phyloP scores from a whole-genome alignment of 2,797 vertebrate species.

The Rhadinocentrus ornatus region DNA sequence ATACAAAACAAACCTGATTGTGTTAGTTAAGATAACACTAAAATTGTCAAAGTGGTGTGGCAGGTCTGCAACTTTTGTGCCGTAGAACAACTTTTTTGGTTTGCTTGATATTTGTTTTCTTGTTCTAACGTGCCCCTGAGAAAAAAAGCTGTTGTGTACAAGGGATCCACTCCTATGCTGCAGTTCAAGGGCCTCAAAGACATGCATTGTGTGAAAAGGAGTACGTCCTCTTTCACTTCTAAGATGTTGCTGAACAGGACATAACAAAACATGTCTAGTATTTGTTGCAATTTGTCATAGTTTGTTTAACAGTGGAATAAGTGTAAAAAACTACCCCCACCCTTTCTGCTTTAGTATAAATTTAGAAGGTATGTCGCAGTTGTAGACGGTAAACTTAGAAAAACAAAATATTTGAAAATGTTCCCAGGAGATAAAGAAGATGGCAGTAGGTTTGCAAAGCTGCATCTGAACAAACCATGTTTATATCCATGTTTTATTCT shows the following conservation, averaged over 20 bases:
- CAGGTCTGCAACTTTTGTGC: constrained; percentile 15
- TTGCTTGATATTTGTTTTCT: constrained; percentile 3
- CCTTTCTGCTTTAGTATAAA: too few relatives aligned
- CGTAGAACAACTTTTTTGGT: neutral
- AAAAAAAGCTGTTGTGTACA: neutral
- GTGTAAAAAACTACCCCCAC: neutral
- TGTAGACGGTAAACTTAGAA: neutral
- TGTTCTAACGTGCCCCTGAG: constrained; percentile 29
- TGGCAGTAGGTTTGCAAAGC: too few relatives aligned
- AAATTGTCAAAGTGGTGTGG: constrained; percentile 24
- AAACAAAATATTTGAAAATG: too few relatives aligned
- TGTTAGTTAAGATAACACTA: constrained; percentile 7
- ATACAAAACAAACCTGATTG: neutral
- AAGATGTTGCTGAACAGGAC: neutral
- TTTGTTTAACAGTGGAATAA: neutral
- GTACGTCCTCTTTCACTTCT: neutral
- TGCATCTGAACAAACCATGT: too few relatives aligned
- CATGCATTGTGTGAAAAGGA: neutral
- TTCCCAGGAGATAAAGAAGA: too few relatives aligned
- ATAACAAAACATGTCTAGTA: neutral
- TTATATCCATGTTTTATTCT: too few relatives aligned
- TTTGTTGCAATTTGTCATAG: neutral
- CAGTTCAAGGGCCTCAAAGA: neutral
- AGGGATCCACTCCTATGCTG: neutral
- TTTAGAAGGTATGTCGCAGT: neutral